A percentile compares a stretch with the other conserved stretches of the same genome.
Evolutionary conservation across 2,797 vertebrate species (phyloP).

Genomic region (Pseudochirops cupreus): DNA sequence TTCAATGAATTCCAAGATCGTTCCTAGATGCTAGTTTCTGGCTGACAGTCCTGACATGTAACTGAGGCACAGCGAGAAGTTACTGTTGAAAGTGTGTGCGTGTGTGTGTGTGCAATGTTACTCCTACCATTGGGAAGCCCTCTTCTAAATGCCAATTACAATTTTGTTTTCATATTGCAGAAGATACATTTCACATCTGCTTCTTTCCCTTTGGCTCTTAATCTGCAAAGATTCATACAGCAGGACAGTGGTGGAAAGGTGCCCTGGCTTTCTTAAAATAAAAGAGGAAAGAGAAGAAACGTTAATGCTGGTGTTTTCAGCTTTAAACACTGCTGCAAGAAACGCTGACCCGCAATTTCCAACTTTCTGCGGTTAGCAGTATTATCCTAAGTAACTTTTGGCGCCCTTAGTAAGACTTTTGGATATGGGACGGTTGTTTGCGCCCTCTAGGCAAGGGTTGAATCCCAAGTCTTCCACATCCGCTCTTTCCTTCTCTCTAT

Average conservation of each 20-base stretch:
- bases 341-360: conserved; percentile 77
- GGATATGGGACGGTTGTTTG: conserved; percentile 86
- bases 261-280: conserved; percentile 25
- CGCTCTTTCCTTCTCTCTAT: conserved; percentile 75
- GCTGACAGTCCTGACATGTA: conserved; percentile 77
- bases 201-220: conserved; percentile 29
- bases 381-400: conserved; percentile 87
- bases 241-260: conserved; percentile 45
- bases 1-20: conserved; percentile 76
- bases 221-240: conserved; percentile 68
- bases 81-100: conserved; percentile 57
- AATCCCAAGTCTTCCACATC: conserved; percentile 82
- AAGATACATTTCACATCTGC: conserved; percentile 52
- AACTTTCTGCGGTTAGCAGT: conserved; percentile 85
- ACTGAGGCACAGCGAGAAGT: conserved; percentile 77
- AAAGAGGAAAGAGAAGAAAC: conserved; percentile 53
- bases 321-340: too few species aligned
- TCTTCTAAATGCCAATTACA: conserved; percentile 65
- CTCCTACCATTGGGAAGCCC: conserved; percentile 51
- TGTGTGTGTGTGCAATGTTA: conserved; percentile 23
- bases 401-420: conserved; percentile 87
- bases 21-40: conserved; percentile 83
- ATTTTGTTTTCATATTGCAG: conserved; percentile 59
- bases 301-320: conserved; percentile 72
- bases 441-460: conserved; percentile 87